Percentiles rank a stretch among this genome's conserved stretches.
phyloP scores from a whole-genome alignment of 2,888 invertebrate genomes.

The Morinoia aosen region DNA sequence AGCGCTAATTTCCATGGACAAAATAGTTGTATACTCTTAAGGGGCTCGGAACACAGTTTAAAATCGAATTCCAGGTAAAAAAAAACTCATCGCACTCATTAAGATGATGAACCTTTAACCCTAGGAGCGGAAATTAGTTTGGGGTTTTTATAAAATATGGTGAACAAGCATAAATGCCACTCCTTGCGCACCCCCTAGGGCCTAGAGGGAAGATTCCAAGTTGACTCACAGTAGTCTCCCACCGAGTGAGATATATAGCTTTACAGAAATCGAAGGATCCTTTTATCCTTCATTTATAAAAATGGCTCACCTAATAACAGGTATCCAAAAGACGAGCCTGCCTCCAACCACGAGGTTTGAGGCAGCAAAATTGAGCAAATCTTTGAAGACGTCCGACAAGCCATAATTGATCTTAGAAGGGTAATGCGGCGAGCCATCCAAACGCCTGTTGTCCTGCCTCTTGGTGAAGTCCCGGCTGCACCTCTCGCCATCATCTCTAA shows the following conservation, averaged over 20 bases:
- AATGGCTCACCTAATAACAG: constrained; percentile 81
- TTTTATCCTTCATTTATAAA: not conserved
- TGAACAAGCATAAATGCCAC: no score
- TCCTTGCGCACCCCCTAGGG: not conserved
- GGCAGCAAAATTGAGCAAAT: constrained; percentile 88
- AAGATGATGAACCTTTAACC: no score
- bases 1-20: no score
- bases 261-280: not conserved
- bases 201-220: not conserved
- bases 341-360: constrained; percentile 82
- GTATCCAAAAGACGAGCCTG: constrained; percentile 95
- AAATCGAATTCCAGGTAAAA: no score
- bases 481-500: constrained; percentile 16
- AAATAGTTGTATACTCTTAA: no score
- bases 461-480: constrained; percentile 35
- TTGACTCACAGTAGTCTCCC: not conserved
- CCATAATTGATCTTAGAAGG: constrained; percentile 90
- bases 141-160: no score
- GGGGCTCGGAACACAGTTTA: no score
- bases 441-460: constrained; percentile 71
- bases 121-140: no score
- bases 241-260: not conserved
- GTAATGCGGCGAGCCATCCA: constrained; percentile 77
- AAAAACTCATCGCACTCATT: no score
- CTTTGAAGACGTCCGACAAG: constrained; percentile 84